Conservation (phyloP, 2,797 vertebrate genomes). For the Lepidocolaptes lacrymiger region DNA sequence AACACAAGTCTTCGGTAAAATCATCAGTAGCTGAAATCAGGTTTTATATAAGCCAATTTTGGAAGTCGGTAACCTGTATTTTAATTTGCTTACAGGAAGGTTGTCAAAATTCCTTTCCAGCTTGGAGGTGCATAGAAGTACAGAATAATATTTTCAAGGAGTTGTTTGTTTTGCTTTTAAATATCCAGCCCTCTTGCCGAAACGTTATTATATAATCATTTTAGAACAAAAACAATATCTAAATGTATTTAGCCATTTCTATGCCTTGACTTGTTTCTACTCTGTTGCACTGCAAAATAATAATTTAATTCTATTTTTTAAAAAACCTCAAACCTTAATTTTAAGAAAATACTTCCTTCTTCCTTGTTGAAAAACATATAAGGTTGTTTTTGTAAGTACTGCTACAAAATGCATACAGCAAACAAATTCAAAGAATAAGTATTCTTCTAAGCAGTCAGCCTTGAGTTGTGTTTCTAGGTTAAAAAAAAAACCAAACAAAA, state of each 20-base stretch:
- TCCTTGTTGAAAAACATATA: background rate
- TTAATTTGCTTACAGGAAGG: background rate
- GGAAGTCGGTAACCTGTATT: background rate
- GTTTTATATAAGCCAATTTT: background rate
- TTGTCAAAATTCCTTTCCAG: background rate
- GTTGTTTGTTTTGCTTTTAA: background rate
- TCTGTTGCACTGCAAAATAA: background rate
- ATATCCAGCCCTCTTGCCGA: background rate
- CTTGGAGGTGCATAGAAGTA: background rate
- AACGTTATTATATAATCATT: background rate
- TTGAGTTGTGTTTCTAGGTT: background rate
- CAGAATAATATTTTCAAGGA: background rate
- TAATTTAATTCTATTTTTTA: background rate
- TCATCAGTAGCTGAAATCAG: background rate
- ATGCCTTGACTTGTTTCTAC: background rate
- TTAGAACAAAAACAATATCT: background rate
- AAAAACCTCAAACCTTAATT: rapidly evolving
- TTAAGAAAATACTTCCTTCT: background rate
- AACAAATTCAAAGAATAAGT: background rate
- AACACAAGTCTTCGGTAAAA: background rate
- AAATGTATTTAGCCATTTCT: background rate
- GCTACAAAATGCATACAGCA: background rate
- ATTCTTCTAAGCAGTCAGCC: background rate
- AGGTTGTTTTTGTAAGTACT: background rate
- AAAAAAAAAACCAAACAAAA: background rate